These are phyloP conservation scores for Ariolimax columbianus DNA, from an alignment of 2,888 invertebrate species.

Conservation along the genomic window DNA sequence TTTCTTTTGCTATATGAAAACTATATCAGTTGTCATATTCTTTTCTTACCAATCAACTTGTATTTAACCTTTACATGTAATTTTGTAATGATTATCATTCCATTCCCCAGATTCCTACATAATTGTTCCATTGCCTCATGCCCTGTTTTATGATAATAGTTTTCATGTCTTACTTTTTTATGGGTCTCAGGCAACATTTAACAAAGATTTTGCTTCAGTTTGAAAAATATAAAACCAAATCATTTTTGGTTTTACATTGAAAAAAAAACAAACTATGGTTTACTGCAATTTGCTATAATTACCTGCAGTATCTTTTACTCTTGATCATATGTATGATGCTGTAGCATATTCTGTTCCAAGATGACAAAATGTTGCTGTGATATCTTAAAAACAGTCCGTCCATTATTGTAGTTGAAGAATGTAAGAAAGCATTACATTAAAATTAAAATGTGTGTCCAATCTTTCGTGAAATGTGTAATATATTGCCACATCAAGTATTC, in stretches of 20 bases:
- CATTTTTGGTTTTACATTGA: neutral
- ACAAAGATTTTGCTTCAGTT: neutral
- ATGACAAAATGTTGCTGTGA: neutral
- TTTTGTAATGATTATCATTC: neutral
- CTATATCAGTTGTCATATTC: too few relatives aligned
- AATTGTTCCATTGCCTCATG: neutral
- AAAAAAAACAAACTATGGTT: neutral
- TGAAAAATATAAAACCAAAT: neutral
- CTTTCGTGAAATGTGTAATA: neutral
- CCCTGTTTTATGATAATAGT: neutral
- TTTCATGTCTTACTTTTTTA: neutral
- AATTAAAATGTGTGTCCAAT: neutral
- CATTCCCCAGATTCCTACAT: neutral
- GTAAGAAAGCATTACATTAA: neutral
- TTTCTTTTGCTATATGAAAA: too few relatives aligned
- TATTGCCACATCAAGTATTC: neutral
- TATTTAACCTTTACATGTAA: neutral
- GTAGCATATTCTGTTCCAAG: neutral
- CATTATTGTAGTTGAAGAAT: neutral
- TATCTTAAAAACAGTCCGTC: neutral
- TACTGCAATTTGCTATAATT: too few relatives aligned
- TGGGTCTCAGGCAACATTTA: neutral
- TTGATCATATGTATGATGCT: neutral
- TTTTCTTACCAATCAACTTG: neutral
- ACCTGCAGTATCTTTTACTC: neutral